phyloP scores from a whole-genome alignment of 1,140 invertebrate genomes.

The Himalopsyche phryganea region DNA sequence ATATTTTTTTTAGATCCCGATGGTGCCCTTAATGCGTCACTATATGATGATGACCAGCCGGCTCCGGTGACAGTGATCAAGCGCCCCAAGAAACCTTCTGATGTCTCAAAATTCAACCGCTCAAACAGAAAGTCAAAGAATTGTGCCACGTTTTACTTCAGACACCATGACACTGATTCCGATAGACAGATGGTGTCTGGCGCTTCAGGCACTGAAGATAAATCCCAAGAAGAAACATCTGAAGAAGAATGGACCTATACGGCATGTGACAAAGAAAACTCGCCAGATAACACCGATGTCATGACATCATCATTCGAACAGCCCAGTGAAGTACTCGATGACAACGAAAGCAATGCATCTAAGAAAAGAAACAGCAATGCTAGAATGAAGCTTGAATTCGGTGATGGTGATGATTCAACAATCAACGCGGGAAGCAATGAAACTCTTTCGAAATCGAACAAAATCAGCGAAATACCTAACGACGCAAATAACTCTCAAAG shows the following conservation, averaged over 20 bases:
- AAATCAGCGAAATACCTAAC: slow-evolving; percentile 2
- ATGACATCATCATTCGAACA: slow-evolving; percentile 52
- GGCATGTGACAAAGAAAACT: slow-evolving; percentile 47
- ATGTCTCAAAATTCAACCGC: slow-evolving; percentile 59
- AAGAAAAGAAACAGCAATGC: slow-evolving; percentile 5
- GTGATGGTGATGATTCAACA: slow-evolving; percentile 1
- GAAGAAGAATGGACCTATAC: slow-evolving; percentile 69
- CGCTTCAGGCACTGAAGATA: slow-evolving; percentile 49
- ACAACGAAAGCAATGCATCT: slow-evolving; percentile 33
- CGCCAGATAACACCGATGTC: slow-evolving; percentile 48
- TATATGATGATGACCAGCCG: slow-evolving; percentile 33
- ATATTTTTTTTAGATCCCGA: slow-evolving; percentile 22
- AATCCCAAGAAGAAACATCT: slow-evolving; percentile 60
- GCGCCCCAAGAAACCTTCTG: slow-evolving; percentile 46
- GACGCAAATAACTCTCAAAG: not conserved
- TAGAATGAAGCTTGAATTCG: slow-evolving; percentile 19
- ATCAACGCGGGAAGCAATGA: not conserved
- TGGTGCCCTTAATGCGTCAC: slow-evolving; percentile 12
- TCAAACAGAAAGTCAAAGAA: slow-evolving; percentile 75
- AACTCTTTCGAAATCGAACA: not conserved
- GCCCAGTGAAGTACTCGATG: slow-evolving; percentile 45
- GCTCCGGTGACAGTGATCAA: slow-evolving; percentile 49
- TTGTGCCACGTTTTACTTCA: slow-evolving; percentile 78
- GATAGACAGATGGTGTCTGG: slow-evolving; percentile 50
- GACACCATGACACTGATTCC: slow-evolving; percentile 78